Evolutionary conservation across 2,113 vertebrate genomes (phyloP).

Genomic region (Capricornis sumatraensis): DNA sequence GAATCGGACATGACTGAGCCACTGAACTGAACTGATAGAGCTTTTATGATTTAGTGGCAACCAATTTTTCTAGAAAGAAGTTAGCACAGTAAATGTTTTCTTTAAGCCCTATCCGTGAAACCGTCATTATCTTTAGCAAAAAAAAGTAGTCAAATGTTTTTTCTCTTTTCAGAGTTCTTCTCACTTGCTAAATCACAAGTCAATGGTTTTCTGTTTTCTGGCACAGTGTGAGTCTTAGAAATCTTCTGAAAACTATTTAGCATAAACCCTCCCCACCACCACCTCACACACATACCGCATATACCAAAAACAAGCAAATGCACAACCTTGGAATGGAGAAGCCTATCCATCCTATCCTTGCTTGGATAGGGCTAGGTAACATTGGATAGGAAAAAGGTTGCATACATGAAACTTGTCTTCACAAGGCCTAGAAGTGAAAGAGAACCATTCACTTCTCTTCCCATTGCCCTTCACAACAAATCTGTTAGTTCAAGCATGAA

Average conservation of each 20-base stretch:
- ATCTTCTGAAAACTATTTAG: not conserved
- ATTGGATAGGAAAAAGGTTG: not conserved
- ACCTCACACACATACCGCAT: not conserved
- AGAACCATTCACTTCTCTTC: not conserved
- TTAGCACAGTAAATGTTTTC: constrained; percentile 1
- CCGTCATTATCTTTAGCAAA: not conserved
- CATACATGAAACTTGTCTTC: not conserved
- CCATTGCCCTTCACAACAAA: not conserved
- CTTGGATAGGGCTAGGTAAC: not conserved
- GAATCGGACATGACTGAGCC: too few species aligned
- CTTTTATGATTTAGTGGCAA: not conserved
- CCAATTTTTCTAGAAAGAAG: constrained; percentile 31
- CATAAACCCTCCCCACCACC: not conserved
- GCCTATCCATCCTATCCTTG: not conserved
- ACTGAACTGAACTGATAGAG: not conserved
- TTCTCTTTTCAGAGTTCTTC: constrained; percentile 13
- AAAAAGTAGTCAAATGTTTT: not conserved
- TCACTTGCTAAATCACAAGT: not conserved
- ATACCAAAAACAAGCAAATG: not conserved
- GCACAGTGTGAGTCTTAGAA: not conserved
- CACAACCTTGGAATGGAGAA: not conserved
- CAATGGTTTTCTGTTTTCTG: not conserved
- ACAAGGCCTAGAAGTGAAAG: not conserved
- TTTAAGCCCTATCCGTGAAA: not conserved
- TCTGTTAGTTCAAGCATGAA: not conserved